Conservation (phyloP, 2,113 vertebrate genomes). For the Notarius lentiginosus region DNA sequence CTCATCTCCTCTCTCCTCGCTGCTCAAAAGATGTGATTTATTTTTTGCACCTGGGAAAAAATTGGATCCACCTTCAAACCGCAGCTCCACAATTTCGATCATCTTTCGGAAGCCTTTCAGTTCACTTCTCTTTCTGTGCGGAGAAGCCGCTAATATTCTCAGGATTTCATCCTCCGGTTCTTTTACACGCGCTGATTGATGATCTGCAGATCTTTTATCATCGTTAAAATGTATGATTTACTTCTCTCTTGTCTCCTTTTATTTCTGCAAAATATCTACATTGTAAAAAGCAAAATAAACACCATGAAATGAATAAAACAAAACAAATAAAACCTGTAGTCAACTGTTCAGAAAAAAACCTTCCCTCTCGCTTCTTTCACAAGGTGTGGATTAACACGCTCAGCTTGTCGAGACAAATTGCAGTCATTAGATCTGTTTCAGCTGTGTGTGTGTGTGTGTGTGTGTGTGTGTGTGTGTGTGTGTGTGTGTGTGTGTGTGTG, state of each 20-base stretch:
- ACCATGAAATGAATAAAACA: neutral
- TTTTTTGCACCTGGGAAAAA: slow-evolving; percentile 2
- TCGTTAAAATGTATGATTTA: neutral
- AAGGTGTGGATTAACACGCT: neutral
- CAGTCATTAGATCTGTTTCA: neutral
- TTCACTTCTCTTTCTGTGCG: no score
- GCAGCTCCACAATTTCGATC: neutral
- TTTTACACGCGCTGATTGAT: neutral
- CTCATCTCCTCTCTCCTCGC: neutral
- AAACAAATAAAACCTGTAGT: neutral
- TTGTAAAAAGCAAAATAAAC: neutral
- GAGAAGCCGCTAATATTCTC: no score
- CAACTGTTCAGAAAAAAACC: neutral
- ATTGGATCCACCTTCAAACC: neutral
- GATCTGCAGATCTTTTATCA: neutral
- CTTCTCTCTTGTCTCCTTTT: neutral
- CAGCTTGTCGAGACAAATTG: neutral
- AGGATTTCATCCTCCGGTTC: neutral
- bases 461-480: no score
- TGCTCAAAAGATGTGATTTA: neutral
- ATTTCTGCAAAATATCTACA: neutral
- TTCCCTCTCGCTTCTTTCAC: neutral
- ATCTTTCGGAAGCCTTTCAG: neutral
- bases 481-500: neutral
- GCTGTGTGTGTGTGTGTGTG: neutral